phyloP scores from a whole-genome alignment of 2,888 invertebrate genomes.

The Protonemura montana region DNA sequence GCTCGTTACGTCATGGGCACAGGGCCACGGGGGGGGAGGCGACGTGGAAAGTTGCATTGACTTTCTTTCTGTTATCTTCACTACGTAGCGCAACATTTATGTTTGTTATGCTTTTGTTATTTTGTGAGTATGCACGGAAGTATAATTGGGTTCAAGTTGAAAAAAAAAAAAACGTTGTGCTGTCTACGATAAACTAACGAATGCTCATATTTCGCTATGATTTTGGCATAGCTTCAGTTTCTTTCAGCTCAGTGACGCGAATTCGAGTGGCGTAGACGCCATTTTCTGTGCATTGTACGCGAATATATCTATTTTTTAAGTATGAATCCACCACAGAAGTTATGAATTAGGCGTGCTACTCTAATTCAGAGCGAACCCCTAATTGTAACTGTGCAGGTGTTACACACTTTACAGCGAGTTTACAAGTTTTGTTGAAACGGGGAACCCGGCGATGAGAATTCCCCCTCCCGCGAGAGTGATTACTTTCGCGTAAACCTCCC shows the following conservation, averaged over 20 bases:
- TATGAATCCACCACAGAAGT: background rate
- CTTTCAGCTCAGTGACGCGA: background rate
- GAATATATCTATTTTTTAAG: background rate
- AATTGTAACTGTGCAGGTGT: background rate
- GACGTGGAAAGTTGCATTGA: background rate
- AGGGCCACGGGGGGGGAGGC: background rate
- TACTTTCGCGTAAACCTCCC: background rate
- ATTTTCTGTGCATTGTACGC: background rate
- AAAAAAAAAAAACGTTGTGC: background rate
- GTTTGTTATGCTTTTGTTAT: background rate
- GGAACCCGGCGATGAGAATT: background rate
- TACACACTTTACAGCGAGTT: background rate
- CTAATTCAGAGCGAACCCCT: background rate
- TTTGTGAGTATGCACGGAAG: background rate
- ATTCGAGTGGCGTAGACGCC: too few species aligned
- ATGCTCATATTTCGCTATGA: background rate
- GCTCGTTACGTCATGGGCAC: constrained; percentile 17
- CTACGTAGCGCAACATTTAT: background rate
- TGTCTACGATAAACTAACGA: background rate
- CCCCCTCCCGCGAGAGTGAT: background rate
- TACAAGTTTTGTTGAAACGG: background rate
- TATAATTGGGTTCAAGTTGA: background rate
- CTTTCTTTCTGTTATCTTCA: background rate
- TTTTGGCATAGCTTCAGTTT: background rate
- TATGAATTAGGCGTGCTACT: background rate